Base-by-base conservation (phyloP, 2,888 invertebrate species). In the Tenthredo amoena region DNA sequence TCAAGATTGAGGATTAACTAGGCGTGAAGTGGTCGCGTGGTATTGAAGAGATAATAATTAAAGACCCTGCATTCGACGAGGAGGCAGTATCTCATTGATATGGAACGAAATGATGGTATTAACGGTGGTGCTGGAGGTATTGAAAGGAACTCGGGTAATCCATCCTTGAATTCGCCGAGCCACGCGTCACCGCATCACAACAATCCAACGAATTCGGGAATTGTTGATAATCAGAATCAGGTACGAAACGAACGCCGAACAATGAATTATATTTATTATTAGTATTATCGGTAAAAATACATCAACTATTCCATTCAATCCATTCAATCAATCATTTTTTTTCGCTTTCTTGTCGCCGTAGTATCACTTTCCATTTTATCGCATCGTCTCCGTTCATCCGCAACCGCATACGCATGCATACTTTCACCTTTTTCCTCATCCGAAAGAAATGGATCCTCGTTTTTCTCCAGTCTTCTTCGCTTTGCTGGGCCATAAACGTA, bases 171-270 rank as follows among this genome's bases (percentile, higher is more conserved):
- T 81, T 81, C 62, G 21, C 31, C 83, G 7, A 47, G 47, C 55
- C 83, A 83, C 71, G 21, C 83, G 47, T 83, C 83, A 21, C 68
- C 83, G 18, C 83, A 71, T 83, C 83, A 83, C 68, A 83, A 83
- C 83, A 83, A 68, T 83, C 43, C 83, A 43, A 68, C 68, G 18
- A 83, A 83, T 71, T 31, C 83, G 12, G 83, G 68, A 31, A 83
- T 83, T n/a, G 47, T 65, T 47, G 83, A 83, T 62, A 83, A 68
- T 83, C 68, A 62, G 7, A 83, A 65, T 83, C 83, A 83, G 83
- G 83, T 83, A 83, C 31, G 77, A 34, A 62, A 62, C 58, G 12
- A 18, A 34, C 77, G 31, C 9, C 10, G 26, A 76, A 21, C 18
- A 40, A 40, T 40, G n/a, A 12, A 21, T 18, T 72, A 40, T 2